Conservation (phyloP, 2,888 invertebrate species). For the Agrilus cyanescens region DNA sequence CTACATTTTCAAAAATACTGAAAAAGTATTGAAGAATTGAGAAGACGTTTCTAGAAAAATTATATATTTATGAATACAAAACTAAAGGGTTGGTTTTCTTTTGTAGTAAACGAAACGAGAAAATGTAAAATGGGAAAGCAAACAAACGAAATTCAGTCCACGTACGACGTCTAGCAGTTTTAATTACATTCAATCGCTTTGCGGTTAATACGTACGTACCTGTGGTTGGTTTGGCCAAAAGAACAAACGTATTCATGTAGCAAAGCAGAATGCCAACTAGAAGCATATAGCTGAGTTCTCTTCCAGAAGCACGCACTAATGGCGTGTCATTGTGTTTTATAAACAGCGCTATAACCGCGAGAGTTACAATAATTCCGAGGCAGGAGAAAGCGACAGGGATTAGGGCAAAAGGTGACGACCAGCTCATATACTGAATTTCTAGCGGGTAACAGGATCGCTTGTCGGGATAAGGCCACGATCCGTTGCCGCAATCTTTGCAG, state of each 20-base stretch:
- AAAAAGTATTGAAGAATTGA: too few relatives aligned
- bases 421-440: conserved; percentile 49
- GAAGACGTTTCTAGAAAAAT: too few relatives aligned
- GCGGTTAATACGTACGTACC: conserved; percentile 28
- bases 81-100: too few relatives aligned
- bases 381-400: conserved; percentile 50
- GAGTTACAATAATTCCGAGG: conserved; percentile 48
- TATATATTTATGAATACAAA: too few relatives aligned
- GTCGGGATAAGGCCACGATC: conserved; percentile 49
- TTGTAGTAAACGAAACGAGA: too few relatives aligned
- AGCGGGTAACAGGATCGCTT: conserved; percentile 51
- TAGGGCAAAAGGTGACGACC: conserved; percentile 53
- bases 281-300: conserved; percentile 52
- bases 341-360: conserved; percentile 48
- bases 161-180: too few relatives aligned
- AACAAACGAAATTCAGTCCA: too few relatives aligned
- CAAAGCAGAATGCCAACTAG: conserved; percentile 49
- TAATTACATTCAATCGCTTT: too few relatives aligned
- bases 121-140: too few relatives aligned
- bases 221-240: conserved; percentile 45
- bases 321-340: conserved; percentile 54
- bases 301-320: conserved; percentile 48
- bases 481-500: conserved; percentile 51
- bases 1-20: too few relatives aligned
- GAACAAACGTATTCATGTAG: conserved; percentile 49